These are phyloP conservation scores for Galemys pyrenaicus DNA, from an alignment of 2,113 vertebrate species.

Conservation along the genomic window DNA sequence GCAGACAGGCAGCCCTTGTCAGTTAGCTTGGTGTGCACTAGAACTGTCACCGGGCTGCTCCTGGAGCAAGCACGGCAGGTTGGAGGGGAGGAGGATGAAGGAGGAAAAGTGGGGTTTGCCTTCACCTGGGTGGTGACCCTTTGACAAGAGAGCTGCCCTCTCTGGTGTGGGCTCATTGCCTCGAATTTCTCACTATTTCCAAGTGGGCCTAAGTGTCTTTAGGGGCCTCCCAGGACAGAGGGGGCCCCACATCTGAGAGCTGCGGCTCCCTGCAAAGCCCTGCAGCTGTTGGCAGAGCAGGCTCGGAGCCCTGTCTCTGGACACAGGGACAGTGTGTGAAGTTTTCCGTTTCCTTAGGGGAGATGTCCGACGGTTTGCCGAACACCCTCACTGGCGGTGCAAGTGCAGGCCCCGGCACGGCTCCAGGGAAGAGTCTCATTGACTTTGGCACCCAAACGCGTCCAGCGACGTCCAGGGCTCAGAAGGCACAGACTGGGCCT, in stretches of 20 bases:
- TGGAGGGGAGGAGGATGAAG: background rate
- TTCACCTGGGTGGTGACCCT: background rate
- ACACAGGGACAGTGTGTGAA: background rate
- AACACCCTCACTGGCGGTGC: slow-evolving; percentile 20
- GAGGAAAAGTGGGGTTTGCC: background rate
- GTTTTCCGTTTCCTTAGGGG: background rate
- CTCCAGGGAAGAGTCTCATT: slow-evolving; percentile 15
- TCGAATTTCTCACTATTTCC: background rate
- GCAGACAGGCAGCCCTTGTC: too few species aligned
- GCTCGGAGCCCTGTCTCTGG: accelerated
- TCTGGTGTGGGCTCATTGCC: background rate
- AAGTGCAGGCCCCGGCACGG: background rate
- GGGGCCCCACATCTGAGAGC: accelerated
- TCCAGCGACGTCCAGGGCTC: background rate
- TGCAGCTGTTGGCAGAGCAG: background rate
- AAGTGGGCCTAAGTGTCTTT: background rate
- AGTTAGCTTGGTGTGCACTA: too few species aligned
- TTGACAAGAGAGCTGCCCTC: background rate
- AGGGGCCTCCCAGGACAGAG: background rate
- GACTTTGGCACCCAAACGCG: slow-evolving; percentile 42
- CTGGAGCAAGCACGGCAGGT: too few species aligned
- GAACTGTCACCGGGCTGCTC: background rate
- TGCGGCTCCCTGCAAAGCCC: background rate
- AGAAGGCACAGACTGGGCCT: background rate
- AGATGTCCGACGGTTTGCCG: background rate